Percentiles rank a stretch among this genome's conserved stretches.
Conservation (phyloP, 1,140 invertebrate genomes). For the Penaeus japonicus region DNA sequence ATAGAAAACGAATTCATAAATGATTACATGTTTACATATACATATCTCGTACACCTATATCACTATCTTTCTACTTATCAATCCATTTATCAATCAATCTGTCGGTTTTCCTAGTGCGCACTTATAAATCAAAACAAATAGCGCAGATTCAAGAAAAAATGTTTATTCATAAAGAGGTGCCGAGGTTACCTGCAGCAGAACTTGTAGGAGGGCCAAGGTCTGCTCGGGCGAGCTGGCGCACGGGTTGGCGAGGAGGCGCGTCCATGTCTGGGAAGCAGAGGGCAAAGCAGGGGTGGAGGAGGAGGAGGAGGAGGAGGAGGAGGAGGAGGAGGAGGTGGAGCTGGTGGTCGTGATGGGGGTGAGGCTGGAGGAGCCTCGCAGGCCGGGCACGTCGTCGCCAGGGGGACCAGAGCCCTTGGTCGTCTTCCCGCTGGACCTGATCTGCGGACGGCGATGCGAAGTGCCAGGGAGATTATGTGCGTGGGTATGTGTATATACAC, state of each 20-base stretch:
- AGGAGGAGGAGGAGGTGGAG: neutral
- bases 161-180: no score
- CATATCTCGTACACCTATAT: no score
- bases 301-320: neutral
- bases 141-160: no score
- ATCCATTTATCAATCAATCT: no score
- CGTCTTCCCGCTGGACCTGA: neutral
- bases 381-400: neutral
- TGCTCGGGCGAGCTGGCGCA: conserved; percentile 12
- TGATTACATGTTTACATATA: no score
- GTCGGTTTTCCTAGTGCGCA: no score
- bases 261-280: conserved; percentile 29
- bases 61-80: no score
- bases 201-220: conserved; percentile 29
- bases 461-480: neutral
- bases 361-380: neutral
- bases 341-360: conserved; percentile 7
- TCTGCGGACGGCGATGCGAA: neutral
- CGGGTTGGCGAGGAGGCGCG: conserved; percentile 9
- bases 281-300: conserved; percentile 17
- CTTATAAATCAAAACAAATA: no score
- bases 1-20: no score
- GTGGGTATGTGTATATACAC: neutral
- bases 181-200: conserved; percentile 26
- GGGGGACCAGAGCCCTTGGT: neutral